Conservation (phyloP, 53 echinoderm and acorn worm genomes). For the Henricia sp. region DNA sequence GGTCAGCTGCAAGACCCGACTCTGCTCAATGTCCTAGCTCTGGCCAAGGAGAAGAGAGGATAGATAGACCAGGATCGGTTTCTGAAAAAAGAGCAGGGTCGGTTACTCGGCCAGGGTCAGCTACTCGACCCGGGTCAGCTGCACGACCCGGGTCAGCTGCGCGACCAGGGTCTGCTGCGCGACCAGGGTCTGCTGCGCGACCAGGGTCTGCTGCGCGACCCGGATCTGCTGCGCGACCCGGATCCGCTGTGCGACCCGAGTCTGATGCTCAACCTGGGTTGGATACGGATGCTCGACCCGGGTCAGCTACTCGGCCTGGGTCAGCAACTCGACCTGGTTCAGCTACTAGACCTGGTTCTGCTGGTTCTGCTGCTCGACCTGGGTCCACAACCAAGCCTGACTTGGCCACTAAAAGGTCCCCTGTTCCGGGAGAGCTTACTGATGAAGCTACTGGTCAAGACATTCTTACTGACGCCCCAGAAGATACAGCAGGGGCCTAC, state of each 20-base stretch:
- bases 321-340: constrained; percentile 41
- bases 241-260: constrained; percentile 1
- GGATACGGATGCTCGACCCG: constrained; percentile 51
- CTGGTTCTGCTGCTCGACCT: constrained; percentile 54
- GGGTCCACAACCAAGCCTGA: constrained; percentile 26
- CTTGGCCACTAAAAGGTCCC: constrained; percentile 19
- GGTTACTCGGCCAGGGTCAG: constrained; percentile 11
- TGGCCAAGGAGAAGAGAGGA: no score
- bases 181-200: constrained; percentile 30
- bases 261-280: constrained; percentile 20
- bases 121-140: constrained; percentile 10
- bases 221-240: constrained; percentile 49
- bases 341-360: constrained; percentile 16
- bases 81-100: constrained; percentile 10
- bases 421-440: background rate
- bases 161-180: constrained; percentile 1
- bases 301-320: constrained; percentile 58
- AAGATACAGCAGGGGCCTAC: background rate
- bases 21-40: constrained; percentile 43
- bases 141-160: constrained; percentile 32
- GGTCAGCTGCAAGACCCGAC: constrained; percentile 1
- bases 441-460: constrained; percentile 3
- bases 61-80: constrained; percentile 67
- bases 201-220: constrained; percentile 55
- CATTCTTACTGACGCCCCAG: background rate